Percentiles rank a stretch among this genome's conserved stretches.
phyloP scores from a whole-genome alignment of 2,113 vertebrate species.

The Nettapus auritus region DNA sequence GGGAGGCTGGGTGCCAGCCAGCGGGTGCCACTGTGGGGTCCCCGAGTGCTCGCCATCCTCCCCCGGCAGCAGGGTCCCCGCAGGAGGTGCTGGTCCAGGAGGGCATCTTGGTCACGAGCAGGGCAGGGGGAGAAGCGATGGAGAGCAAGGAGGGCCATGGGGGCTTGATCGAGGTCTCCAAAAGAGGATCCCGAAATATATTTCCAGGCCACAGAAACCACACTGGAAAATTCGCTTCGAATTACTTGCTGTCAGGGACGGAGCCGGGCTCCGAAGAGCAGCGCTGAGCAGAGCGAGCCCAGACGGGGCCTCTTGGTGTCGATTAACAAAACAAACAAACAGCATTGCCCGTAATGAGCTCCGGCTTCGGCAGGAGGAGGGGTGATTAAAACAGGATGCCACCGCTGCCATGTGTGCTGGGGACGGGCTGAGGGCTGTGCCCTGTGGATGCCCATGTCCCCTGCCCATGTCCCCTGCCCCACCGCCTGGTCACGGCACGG shows the following conservation, averaged over 20 bases:
- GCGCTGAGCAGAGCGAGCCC: neutral
- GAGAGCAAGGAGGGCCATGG: neutral
- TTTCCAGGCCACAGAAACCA: slow-evolving; percentile 57
- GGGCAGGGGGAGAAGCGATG: fast-evolving
- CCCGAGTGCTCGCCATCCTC: neutral
- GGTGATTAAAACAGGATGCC: neutral
- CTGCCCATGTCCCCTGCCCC: neutral
- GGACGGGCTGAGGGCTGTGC: neutral
- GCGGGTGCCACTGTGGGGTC: neutral
- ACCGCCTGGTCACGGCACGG: fast-evolving
- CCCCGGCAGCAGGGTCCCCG: fast-evolving
- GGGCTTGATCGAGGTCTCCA: neutral
- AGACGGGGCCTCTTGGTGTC: slow-evolving; percentile 30
- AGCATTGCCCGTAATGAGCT: slow-evolving; percentile 45
- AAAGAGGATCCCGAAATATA: neutral
- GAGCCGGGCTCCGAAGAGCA: neutral
- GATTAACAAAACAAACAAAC: slow-evolving; percentile 70
- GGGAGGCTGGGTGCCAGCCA: fast-evolving
- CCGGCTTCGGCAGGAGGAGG: neutral
- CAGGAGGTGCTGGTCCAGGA: neutral
- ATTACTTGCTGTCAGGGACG: neutral
- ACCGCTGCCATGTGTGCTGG: neutral
- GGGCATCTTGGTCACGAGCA: fast-evolving
- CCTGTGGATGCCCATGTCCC: fast-evolving
- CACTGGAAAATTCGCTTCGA: neutral